Percentiles rank a stretch among this genome's conserved stretches.
These are phyloP conservation scores for Drosophila picticornis DNA, from an alignment of 2,888 invertebrate species.

Conservation along the genomic window DNA sequence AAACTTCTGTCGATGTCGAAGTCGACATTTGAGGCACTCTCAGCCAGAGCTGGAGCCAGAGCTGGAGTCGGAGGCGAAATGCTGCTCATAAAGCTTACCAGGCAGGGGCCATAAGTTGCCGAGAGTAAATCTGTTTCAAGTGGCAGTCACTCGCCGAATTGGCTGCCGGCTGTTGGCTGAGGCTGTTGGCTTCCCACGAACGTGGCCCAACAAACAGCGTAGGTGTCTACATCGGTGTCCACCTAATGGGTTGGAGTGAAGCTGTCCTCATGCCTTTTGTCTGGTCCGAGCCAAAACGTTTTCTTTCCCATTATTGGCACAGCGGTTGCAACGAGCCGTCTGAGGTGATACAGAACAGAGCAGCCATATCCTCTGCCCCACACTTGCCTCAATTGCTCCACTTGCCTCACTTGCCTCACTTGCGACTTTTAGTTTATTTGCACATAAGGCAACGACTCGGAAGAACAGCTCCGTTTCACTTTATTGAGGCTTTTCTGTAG, in stretches of 20 bases:
- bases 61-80: constrained; percentile 13
- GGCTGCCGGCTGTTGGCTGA: constrained; percentile 53
- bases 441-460: constrained; percentile 75
- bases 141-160: constrained; percentile 64
- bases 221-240: constrained; percentile 38
- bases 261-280: constrained; percentile 36
- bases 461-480: constrained; percentile 63
- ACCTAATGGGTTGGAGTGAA: constrained; percentile 13
- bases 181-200: constrained; percentile 41
- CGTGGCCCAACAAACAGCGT: constrained; percentile 15
- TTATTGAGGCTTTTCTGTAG: constrained; percentile 37
- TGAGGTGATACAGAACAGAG: constrained; percentile 22
- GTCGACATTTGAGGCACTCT: constrained; percentile 31
- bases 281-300: constrained; percentile 45
- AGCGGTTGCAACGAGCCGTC: constrained; percentile 73
- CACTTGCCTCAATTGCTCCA: constrained; percentile 4
- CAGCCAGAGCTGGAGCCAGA: constrained; percentile 26
- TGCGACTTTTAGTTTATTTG: constrained; percentile 64
- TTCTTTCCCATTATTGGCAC: constrained; percentile 78
- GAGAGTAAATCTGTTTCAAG: constrained; percentile 80
- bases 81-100: constrained; percentile 51
- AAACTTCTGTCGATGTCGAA: constrained; percentile 72
- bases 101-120: constrained; percentile 68
- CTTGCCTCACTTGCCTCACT: constrained; percentile 5
- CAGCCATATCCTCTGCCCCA: background rate